Conservation (phyloP, 1,140 invertebrate species). For the Rhyzopertha dominica region DNA sequence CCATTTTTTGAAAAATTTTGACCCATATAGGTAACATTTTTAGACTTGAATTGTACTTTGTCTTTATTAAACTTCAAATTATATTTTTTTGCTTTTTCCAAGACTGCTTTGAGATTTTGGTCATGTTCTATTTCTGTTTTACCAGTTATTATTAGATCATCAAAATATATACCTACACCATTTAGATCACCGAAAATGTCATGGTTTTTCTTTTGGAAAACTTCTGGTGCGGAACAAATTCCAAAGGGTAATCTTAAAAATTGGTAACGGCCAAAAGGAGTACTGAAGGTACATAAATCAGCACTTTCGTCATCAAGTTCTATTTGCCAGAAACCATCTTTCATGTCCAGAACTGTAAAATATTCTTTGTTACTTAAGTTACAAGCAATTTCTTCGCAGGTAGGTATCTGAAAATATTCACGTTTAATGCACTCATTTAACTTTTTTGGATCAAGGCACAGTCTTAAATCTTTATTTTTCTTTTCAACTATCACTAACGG, state of each 20-base stretch:
- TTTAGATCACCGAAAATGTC: slow-evolving; percentile 27
- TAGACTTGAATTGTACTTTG: slow-evolving; percentile 33
- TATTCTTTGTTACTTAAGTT: slow-evolving; percentile 15
- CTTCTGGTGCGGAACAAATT: slow-evolving; percentile 28
- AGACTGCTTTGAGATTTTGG: slow-evolving; percentile 29
- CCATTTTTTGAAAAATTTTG: slow-evolving; percentile 7
- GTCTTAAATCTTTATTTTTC: slow-evolving; percentile 34
- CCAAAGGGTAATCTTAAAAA: slow-evolving; percentile 41
- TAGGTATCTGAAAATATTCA: slow-evolving; percentile 34
- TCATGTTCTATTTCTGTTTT: slow-evolving; percentile 34
- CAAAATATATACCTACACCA: slow-evolving; percentile 32
- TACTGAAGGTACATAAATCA: slow-evolving; percentile 20
- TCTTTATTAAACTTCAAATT: slow-evolving; percentile 39
- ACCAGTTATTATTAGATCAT: slow-evolving; percentile 40
- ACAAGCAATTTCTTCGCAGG: slow-evolving; percentile 31
- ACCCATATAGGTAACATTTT: slow-evolving; percentile 12
- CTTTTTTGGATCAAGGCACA: slow-evolving; percentile 46
- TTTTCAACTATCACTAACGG: slow-evolving; percentile 42
- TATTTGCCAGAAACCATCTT: slow-evolving; percentile 27
- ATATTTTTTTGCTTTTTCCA: slow-evolving; percentile 28
- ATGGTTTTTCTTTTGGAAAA: slow-evolving; percentile 34
- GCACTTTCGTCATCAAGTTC: slow-evolving; percentile 16
- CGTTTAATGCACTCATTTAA: slow-evolving; percentile 43
- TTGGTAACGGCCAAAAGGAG: slow-evolving; percentile 33
- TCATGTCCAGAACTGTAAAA: slow-evolving; percentile 27